phyloP scores from a whole-genome alignment of 2,113 vertebrate species.

The Lipophrys pholis region DNA sequence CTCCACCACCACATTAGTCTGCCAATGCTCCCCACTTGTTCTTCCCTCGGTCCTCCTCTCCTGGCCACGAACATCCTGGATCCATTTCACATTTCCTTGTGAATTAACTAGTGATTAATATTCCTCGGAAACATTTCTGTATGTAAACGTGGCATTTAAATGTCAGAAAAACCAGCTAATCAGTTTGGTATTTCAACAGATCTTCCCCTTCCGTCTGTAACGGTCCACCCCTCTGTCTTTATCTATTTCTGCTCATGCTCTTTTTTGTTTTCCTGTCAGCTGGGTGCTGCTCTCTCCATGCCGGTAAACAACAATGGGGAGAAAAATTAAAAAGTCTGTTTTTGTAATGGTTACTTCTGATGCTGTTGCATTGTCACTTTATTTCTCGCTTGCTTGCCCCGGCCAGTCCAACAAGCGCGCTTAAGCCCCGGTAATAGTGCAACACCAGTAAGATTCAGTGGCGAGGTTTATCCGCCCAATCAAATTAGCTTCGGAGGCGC shows the following conservation, averaged over 20 bases:
- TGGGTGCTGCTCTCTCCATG: slow-evolving; percentile 18
- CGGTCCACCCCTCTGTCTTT: slow-evolving; percentile 59
- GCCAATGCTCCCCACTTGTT: slow-evolving; percentile 1
- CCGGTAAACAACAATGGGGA: slow-evolving; percentile 10
- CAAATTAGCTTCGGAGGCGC: slow-evolving; percentile 8
- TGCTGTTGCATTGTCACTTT: neutral
- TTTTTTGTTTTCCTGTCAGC: slow-evolving; percentile 52
- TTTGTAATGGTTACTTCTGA: neutral
- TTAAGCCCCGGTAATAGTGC: neutral
- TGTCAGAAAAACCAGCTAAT: slow-evolving; percentile 75
- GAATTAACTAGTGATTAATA: slow-evolving; percentile 74
- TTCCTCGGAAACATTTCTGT: slow-evolving; percentile 72
- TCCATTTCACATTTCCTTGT: slow-evolving; percentile 37
- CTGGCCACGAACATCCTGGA: slow-evolving; percentile 11
- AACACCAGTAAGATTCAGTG: neutral
- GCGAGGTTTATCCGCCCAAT: slow-evolving; percentile 2
- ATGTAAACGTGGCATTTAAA: slow-evolving; percentile 83
- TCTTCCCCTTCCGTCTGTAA: slow-evolving; percentile 54
- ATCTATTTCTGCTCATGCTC: slow-evolving; percentile 46
- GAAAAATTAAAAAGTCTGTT: neutral
- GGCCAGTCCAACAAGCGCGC: neutral
- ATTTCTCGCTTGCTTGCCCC: neutral
- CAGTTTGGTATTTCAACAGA: slow-evolving; percentile 76
- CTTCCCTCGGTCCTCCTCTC: slow-evolving; percentile 14
- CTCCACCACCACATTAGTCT: neutral